Evolutionary conservation across 2,113 vertebrate species (phyloP).

Genomic region (Ageneiosus marmoratus): DNA sequence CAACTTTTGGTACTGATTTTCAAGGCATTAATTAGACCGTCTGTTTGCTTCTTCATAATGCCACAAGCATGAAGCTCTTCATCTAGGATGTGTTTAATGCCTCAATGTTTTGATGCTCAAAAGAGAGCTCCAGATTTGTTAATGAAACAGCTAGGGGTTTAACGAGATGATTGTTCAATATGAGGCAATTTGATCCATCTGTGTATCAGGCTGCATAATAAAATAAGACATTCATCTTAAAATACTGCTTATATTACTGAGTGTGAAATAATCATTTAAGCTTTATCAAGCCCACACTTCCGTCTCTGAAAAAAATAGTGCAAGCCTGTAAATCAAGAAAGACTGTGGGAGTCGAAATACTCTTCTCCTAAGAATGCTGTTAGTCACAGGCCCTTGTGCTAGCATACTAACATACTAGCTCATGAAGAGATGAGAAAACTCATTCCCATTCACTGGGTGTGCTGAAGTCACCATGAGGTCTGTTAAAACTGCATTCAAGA

Average conservation of each 20-base stretch:
- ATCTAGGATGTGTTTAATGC: background rate
- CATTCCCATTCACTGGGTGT: background rate
- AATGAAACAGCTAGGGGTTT: background rate
- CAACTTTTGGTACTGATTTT: background rate
- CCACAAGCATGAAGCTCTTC: background rate
- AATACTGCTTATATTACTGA: background rate
- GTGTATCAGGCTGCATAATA: background rate
- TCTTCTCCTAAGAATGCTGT: background rate
- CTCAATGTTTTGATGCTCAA: background rate
- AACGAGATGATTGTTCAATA: background rate
- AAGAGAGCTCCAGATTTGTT: background rate
- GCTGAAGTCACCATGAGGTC: background rate
- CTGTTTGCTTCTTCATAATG: background rate
- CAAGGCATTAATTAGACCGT: background rate
- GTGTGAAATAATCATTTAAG: background rate
- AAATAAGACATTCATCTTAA: background rate
- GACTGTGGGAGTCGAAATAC: background rate
- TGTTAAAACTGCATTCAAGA: background rate
- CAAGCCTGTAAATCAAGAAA: background rate
- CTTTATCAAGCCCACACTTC: background rate
- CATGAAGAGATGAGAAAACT: background rate
- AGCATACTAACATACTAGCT: background rate
- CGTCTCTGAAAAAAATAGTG: background rate
- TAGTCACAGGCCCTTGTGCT: background rate
- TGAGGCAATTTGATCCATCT: background rate